Conservation (phyloP, 2,888 invertebrate genomes). For the Temnothorax unifasciatus region DNA sequence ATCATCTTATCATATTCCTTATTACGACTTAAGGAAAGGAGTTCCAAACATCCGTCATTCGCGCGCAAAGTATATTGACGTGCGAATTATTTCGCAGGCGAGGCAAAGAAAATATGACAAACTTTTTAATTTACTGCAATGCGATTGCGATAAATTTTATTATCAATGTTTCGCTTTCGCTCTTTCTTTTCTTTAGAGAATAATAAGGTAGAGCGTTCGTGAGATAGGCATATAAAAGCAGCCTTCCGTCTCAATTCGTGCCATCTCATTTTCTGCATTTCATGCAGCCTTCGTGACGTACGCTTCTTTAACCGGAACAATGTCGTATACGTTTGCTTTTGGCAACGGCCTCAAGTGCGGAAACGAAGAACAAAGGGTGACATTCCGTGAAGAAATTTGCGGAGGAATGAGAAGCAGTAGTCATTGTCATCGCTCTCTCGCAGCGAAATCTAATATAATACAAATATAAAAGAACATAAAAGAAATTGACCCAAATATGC, state of each 20-base stretch:
- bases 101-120: neutral
- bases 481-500: neutral
- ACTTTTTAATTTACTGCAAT: constrained; percentile 2
- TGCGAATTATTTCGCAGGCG: neutral
- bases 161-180: neutral
- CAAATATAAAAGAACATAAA: constrained; percentile 14
- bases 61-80: neutral
- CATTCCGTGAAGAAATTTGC: constrained; percentile 1
- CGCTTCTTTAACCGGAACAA: constrained; percentile 33
- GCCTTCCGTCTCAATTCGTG: neutral
- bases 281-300: neutral
- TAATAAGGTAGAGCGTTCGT: neutral
- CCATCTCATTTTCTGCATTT: constrained; percentile 32
- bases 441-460: neutral
- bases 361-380: constrained; percentile 24
- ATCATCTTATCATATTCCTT: neutral
- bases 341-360: neutral
- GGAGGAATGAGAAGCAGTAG: neutral
- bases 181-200: neutral
- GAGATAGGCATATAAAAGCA: neutral
- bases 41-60: neutral
- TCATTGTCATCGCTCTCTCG: neutral
- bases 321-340: neutral
- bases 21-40: neutral
- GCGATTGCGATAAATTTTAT: neutral